These are phyloP conservation scores for Lanistes nyassanus DNA, from an alignment of 1,140 invertebrate species.

Conservation along the genomic window DNA sequence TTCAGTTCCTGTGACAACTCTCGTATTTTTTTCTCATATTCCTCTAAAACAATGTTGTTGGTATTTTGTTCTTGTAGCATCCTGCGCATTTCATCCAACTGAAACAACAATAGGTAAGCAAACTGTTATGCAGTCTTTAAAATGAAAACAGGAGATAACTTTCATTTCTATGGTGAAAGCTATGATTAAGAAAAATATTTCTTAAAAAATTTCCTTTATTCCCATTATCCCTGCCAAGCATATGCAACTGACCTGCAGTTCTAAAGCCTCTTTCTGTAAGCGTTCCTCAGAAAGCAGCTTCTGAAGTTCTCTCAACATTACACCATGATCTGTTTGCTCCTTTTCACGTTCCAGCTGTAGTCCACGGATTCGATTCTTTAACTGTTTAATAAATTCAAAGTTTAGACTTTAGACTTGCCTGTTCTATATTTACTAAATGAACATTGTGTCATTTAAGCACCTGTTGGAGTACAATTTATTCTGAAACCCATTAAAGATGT, in stretches of 20 bases:
- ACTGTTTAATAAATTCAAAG: conserved; percentile 28
- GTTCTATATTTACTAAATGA: too few relatives aligned
- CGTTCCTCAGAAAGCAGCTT: conserved; percentile 74
- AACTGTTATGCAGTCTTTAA: not conserved
- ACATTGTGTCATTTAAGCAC: too few relatives aligned
- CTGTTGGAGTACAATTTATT: too few relatives aligned
- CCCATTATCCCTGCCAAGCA: not conserved
- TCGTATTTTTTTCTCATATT: conserved; percentile 68
- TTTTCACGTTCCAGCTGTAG: conserved; percentile 82
- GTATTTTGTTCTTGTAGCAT: conserved; percentile 42
- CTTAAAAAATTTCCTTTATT: not conserved
- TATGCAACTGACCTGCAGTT: conserved; percentile 66
- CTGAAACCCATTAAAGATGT: too few relatives aligned
- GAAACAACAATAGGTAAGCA: conserved; percentile 22
- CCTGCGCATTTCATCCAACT: conserved; percentile 48
- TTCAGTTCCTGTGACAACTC: conserved; percentile 76
- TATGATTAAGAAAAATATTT: not conserved
- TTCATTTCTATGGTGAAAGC: not conserved
- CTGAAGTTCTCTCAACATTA: conserved; percentile 78
- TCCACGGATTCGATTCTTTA: conserved; percentile 69
- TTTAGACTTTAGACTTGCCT: too few relatives aligned
- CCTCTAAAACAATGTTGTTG: conserved; percentile 41
- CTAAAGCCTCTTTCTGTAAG: conserved; percentile 73
- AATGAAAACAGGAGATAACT: not conserved
- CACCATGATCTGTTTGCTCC: conserved; percentile 79